Conservation (phyloP, 2,113 vertebrate species). For the Protomyctophum bolini region DNA sequence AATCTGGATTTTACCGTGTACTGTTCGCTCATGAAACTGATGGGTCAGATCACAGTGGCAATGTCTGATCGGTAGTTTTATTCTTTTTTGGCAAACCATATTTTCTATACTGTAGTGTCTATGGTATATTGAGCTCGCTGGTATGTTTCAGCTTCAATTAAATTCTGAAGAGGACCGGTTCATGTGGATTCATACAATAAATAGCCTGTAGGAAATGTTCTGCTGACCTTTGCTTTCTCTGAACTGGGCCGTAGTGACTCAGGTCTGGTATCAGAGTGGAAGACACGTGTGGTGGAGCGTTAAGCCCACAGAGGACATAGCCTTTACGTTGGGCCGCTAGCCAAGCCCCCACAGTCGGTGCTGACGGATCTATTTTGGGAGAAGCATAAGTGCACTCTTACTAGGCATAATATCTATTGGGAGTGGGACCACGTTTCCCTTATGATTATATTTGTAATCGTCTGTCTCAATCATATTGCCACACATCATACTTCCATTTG, state of each 20-base stretch:
- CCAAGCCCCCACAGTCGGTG: conserved; percentile 48
- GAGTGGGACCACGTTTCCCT: conserved; percentile 14
- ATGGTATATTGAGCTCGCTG: too few species aligned
- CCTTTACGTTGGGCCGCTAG: conserved; percentile 53
- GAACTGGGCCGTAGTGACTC: conserved; percentile 39
- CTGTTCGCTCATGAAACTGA: neutral
- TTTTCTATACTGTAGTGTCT: too few species aligned
- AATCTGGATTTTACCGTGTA: too few species aligned
- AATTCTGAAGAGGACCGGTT: conserved; percentile 9
- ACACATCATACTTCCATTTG: conserved; percentile 13
- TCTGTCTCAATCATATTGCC: conserved; percentile 25
- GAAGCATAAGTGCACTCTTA: conserved; percentile 29
- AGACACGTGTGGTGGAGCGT: conserved; percentile 48
- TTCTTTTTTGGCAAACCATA: too few species aligned
- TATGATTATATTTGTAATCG: conserved; percentile 13
- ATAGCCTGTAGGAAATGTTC: conserved; percentile 9
- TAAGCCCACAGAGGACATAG: conserved; percentile 21
- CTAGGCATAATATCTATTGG: conserved; percentile 28
- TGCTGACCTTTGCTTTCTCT: conserved; percentile 58
- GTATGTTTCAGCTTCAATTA: neutral
- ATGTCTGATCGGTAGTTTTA: neutral
- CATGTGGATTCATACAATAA: conserved; percentile 8
- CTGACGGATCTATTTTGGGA: conserved; percentile 76
- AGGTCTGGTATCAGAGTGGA: conserved; percentile 49
- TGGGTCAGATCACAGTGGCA: neutral